Conservation (phyloP, 2,888 invertebrate genomes). For the Chorisops tibialis region DNA sequence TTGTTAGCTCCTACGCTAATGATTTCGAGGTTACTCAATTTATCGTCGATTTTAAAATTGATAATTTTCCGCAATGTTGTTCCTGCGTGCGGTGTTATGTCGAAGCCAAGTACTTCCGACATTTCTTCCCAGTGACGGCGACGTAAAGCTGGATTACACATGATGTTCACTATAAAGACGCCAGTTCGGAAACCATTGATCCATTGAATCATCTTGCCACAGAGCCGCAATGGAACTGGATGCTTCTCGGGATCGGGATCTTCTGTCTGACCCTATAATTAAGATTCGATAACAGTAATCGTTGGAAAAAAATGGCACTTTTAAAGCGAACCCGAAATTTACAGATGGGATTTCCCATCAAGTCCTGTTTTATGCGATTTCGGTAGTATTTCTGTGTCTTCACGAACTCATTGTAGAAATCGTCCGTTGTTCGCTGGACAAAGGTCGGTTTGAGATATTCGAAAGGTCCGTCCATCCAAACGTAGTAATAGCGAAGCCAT, state of each 20-base stretch:
- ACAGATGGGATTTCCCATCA: conserved; percentile 59
- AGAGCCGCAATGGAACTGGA: conserved; percentile 78
- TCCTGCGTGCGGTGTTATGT: conserved; percentile 71
- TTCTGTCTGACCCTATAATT: conserved; percentile 57
- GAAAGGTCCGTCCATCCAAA: conserved; percentile 92
- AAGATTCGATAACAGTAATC: background rate
- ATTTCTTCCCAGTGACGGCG: conserved; percentile 72
- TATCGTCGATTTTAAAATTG: conserved; percentile 58
- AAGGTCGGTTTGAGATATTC: conserved; percentile 74
- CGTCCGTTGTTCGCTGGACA: conserved; percentile 78
- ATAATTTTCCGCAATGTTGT: conserved; percentile 68
- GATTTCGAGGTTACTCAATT: conserved; percentile 64
- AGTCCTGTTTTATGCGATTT: conserved; percentile 72
- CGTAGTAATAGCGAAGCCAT: conserved; percentile 78
- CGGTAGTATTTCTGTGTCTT: conserved; percentile 76
- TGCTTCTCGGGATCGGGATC: conserved; percentile 75
- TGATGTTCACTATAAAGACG: conserved; percentile 78
- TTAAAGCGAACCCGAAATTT: conserved; percentile 44
- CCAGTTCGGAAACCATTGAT: conserved; percentile 72
- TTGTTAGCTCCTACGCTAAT: conserved; percentile 69
- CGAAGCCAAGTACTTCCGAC: conserved; percentile 63
- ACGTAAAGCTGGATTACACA: conserved; percentile 75
- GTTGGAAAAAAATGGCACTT: background rate
- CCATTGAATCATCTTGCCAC: conserved; percentile 60
- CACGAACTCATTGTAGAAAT: conserved; percentile 73